Percentiles rank a stretch among this genome's conserved stretches.
These are phyloP conservation scores for Myotis planiceps DNA, from an alignment of 2,797 vertebrate species.

Conservation along the genomic window DNA sequence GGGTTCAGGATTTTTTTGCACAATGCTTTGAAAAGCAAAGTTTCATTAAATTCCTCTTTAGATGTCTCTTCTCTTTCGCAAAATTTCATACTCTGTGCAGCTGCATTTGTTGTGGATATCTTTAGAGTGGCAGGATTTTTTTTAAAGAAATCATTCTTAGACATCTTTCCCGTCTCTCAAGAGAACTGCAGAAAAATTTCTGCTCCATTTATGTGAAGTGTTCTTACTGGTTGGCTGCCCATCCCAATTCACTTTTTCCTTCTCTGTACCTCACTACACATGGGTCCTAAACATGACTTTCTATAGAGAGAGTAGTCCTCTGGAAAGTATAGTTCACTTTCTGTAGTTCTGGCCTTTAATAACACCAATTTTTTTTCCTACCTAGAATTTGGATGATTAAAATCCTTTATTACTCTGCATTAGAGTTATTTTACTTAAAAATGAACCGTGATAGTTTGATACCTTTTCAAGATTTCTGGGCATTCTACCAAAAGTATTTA, in stretches of 20 bases:
- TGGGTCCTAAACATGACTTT: constrained; percentile 27
- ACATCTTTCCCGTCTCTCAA: background rate
- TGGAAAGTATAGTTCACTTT: constrained; percentile 12
- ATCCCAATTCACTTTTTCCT: background rate
- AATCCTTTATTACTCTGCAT: constrained; percentile 14
- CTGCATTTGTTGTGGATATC: constrained; percentile 15
- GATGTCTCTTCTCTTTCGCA: background rate
- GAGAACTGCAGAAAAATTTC: background rate
- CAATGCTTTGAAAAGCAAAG: background rate
- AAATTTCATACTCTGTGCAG: background rate
- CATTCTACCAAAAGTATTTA: constrained; percentile 11
- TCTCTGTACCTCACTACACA: background rate
- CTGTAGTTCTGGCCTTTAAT: constrained; percentile 44
- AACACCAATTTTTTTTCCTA: background rate
- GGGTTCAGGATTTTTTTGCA: background rate
- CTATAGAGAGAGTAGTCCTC: background rate
- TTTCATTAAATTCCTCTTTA: background rate
- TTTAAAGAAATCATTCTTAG: constrained; percentile 5
- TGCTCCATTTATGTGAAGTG: background rate
- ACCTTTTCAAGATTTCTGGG: constrained; percentile 11
- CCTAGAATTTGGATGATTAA: constrained; percentile 29
- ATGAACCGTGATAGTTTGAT: constrained; percentile 26
- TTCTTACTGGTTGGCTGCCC: background rate
- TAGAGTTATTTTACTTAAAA: constrained; percentile 28
- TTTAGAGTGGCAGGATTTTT: constrained; percentile 6